Conservation (phyloP, 1,140 invertebrate species). For the Dinoponera quadriceps region DNA sequence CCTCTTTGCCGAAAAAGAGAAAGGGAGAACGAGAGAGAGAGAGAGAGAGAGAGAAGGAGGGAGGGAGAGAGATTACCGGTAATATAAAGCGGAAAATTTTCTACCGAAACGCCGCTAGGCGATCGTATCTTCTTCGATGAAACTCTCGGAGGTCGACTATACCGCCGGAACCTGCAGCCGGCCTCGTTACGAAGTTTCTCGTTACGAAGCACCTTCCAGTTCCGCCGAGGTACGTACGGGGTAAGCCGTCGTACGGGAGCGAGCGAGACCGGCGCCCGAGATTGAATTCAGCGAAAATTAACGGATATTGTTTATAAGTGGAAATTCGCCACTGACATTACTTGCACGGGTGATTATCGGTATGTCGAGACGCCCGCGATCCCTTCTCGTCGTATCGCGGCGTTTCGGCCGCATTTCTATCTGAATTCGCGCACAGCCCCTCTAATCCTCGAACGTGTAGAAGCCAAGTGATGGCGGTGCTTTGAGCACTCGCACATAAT, state of each 20-base stretch:
- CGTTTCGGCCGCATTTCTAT: conserved; percentile 38
- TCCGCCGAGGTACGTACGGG: conserved; percentile 14
- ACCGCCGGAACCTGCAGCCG: conserved; percentile 22
- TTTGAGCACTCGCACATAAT: conserved; percentile 46
- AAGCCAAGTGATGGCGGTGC: conserved; percentile 38
- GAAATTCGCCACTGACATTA: conserved; percentile 59
- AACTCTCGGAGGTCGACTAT: conserved; percentile 57
- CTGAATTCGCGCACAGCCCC: conserved; percentile 28
- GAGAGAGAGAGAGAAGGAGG: no score
- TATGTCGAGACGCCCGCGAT: conserved; percentile 40
- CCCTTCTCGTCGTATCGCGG: conserved; percentile 33
- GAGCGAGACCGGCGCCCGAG: conserved; percentile 28
- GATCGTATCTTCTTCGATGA: conserved; percentile 52
- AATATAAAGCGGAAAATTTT: conserved; percentile 49
- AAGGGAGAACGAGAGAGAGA: no score
- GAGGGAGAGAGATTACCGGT: neutral
- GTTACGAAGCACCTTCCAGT: conserved; percentile 36
- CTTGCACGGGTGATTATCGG: conserved; percentile 61
- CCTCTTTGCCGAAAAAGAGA: no score
- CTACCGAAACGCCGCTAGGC: conserved; percentile 34
- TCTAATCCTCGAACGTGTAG: conserved; percentile 44
- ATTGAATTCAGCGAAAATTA: conserved; percentile 68
- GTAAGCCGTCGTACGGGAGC: conserved; percentile 33
- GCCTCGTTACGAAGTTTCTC: conserved; percentile 67
- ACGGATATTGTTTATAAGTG: conserved; percentile 69